Percentiles rank a stretch among this genome's conserved stretches.
These are phyloP conservation scores for Oreochromis aureus DNA, from an alignment of 2,113 vertebrate species.

Conservation along the genomic window DNA sequence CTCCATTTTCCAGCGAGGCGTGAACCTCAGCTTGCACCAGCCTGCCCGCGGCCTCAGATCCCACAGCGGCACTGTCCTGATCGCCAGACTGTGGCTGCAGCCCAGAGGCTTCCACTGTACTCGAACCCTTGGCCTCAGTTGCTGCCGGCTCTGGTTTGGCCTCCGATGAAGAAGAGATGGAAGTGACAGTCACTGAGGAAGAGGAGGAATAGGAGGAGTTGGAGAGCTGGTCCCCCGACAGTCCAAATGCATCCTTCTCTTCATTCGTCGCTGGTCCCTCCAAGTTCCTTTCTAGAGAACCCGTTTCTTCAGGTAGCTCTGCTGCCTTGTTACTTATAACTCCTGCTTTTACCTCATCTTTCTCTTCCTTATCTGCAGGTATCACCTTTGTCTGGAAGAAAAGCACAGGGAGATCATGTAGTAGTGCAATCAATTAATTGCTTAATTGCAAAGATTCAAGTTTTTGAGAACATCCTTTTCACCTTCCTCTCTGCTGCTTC, in stretches of 20 bases:
- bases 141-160: neutral
- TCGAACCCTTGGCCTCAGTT: slow-evolving; percentile 38
- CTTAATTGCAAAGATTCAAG: neutral
- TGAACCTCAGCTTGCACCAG: slow-evolving; percentile 73
- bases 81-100: neutral
- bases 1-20: slow-evolving; percentile 70
- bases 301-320: neutral
- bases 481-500: slow-evolving; percentile 72
- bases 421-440: neutral
- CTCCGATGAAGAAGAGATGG: slow-evolving; percentile 19
- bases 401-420: neutral
- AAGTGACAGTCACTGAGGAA: slow-evolving; percentile 17
- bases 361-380: neutral
- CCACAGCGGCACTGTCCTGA: neutral
- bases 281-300: neutral
- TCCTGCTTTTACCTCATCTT: neutral
- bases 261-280: neutral
- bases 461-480: neutral
- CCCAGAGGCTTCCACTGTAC: neutral
- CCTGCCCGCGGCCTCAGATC: slow-evolving; percentile 46
- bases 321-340: neutral
- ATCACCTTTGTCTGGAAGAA: slow-evolving; percentile 47
- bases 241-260: slow-evolving; percentile 4
- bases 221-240: slow-evolving; percentile 32
- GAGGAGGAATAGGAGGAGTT: slow-evolving; percentile 27